These are phyloP conservation scores for Merluccius polli DNA, from an alignment of 2,797 vertebrate species.

Conservation along the genomic window DNA sequence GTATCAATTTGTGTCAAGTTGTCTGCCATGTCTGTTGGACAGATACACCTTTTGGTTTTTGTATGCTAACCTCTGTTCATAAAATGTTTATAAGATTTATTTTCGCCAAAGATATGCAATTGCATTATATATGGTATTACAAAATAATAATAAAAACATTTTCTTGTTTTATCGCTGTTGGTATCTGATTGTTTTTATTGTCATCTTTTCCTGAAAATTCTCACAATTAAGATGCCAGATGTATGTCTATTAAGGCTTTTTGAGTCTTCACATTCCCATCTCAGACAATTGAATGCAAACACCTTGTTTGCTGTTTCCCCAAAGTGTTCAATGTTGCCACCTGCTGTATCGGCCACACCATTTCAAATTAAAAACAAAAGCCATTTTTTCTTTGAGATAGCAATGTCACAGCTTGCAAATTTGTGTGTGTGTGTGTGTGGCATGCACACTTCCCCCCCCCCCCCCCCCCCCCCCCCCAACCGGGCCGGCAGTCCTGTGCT, in stretches of 20 bases:
- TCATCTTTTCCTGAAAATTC: not conserved
- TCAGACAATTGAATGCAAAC: conserved; percentile 14
- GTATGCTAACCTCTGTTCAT: conserved; percentile 99
- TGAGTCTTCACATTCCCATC: not conserved
- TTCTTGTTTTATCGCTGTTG: conserved; percentile 81
- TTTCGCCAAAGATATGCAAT: conserved; percentile 99
- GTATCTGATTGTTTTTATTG: not conserved
- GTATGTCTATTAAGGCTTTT: not conserved
- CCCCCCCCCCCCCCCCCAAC: conserved; percentile 26
- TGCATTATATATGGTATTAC: conserved; percentile 99
- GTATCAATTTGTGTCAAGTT: conserved; percentile 76
- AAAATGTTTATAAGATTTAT: conserved; percentile 99
- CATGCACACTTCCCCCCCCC: too few relatives aligned
- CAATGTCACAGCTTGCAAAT: too few relatives aligned
- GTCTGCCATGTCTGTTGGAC: conserved; percentile 74
- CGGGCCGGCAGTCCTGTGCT: conserved; percentile 50
- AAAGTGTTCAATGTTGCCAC: conserved; percentile 47
- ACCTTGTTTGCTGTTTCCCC: conserved; percentile 11
- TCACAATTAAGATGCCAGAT: not conserved
- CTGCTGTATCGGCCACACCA: conserved; percentile 49
- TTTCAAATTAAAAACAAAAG: conserved; percentile 5
- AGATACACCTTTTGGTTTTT: conserved; percentile 95
- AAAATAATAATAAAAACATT: conserved; percentile 82
- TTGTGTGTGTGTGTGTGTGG: not conserved
- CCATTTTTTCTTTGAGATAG: not conserved